Conservation (phyloP, 2,888 invertebrate genomes). For the Macrophya alboannulata region DNA sequence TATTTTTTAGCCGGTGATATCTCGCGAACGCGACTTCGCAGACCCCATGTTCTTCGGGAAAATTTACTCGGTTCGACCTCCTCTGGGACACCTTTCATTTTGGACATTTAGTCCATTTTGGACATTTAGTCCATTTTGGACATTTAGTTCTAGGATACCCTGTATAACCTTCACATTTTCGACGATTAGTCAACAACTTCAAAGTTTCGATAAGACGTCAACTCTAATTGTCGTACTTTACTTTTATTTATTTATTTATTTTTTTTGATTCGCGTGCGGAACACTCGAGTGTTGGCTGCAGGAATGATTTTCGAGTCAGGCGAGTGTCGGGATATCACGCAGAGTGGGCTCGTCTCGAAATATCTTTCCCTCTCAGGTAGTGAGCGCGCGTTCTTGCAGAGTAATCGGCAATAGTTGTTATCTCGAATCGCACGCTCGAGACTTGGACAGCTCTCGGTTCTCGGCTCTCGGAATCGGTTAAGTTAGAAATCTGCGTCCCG, state of each 20-base stretch:
- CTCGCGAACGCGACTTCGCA: too few species aligned
- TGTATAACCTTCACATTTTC: too few species aligned
- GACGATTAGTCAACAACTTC: background rate
- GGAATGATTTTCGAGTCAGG: background rate
- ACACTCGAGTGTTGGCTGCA: background rate
- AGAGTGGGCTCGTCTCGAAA: background rate
- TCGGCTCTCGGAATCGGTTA: too few species aligned
- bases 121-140: too few species aligned
- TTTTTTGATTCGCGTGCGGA: background rate
- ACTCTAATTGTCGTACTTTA: background rate
- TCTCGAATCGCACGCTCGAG: conserved; percentile 67
- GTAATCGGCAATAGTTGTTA: conserved; percentile 60
- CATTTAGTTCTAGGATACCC: too few species aligned
- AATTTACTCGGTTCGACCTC: too few species aligned
- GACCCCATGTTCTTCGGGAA: too few species aligned
- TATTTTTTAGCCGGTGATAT: too few species aligned
- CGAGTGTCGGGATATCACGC: background rate
- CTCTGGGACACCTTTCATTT: too few species aligned
- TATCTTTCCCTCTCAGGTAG: background rate
- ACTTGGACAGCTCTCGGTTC: conserved; percentile 50
- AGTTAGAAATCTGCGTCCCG: conserved; percentile 41
- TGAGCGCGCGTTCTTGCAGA: background rate
- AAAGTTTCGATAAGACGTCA: background rate
- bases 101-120: too few species aligned
- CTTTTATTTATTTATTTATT: too few species aligned